phyloP scores from a whole-genome alignment of 2,797 vertebrate genomes.

The Steatocranus sp. region DNA sequence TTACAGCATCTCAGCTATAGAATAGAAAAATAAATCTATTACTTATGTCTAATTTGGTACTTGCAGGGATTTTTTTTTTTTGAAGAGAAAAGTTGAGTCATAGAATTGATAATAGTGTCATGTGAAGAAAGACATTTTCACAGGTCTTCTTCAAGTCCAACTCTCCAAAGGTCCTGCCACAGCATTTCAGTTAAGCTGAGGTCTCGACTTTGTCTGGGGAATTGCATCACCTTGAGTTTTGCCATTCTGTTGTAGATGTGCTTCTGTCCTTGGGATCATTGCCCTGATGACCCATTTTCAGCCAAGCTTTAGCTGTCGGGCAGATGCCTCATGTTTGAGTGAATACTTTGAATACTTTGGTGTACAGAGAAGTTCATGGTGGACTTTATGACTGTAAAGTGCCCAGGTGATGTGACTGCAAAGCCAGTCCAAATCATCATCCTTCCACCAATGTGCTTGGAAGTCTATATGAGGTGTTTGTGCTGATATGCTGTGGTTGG shows the following conservation, averaged over 20 bases:
- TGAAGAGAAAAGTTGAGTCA: not conserved
- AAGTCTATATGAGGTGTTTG: not conserved
- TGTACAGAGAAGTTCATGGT: not conserved
- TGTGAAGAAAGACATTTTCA: not conserved
- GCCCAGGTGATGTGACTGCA: not conserved
- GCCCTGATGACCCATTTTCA: not conserved
- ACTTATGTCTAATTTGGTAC: not conserved
- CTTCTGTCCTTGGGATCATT: not conserved
- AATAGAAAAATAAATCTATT: not conserved
- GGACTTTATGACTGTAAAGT: not conserved
- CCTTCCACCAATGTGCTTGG: not conserved
- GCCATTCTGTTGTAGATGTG: not conserved
- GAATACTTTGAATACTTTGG: not conserved
- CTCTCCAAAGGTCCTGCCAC: not conserved
- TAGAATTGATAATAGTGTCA: not conserved
- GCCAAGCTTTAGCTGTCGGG: not conserved
- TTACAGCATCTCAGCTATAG: not conserved
- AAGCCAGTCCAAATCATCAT: not conserved
- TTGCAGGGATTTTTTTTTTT: not conserved
- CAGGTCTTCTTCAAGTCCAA: not conserved
- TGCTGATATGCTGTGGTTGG: not conserved
- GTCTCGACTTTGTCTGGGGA: not conserved
- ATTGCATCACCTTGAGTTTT: not conserved
- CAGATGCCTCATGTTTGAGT: not conserved
- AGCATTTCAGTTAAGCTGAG: not conserved